These are phyloP conservation scores for Nebria ingens DNA, from an alignment of 1,140 invertebrate species.

Conservation along the genomic window DNA sequence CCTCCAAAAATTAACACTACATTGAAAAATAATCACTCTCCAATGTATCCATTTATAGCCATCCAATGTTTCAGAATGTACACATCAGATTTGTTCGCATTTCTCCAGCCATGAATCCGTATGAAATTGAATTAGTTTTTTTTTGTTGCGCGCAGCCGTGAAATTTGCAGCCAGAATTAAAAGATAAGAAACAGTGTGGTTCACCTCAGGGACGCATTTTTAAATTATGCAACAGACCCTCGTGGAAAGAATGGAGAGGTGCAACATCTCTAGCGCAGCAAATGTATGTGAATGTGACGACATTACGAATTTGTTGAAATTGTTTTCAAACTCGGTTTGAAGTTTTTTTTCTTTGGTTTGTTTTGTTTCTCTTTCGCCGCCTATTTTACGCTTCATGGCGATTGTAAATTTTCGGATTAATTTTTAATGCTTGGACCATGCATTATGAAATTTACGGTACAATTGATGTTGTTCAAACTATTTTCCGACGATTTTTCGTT, in stretches of 20 bases:
- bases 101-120: neutral
- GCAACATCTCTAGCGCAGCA: neutral
- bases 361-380: too few species aligned
- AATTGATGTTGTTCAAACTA: too few species aligned
- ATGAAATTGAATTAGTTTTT: slow-evolving; percentile 6
- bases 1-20: neutral
- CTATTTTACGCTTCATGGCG: too few species aligned
- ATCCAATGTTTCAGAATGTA: neutral
- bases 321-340: slow-evolving; percentile 2
- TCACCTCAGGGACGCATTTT: neutral
- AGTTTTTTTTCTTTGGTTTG: too few species aligned
- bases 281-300: neutral
- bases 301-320: neutral
- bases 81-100: neutral
- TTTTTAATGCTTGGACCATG: too few species aligned
- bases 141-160: neutral
- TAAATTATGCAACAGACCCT: slow-evolving; percentile 1
- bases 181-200: neutral
- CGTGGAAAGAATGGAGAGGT: too few species aligned
- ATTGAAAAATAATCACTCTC: neutral
- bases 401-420: too few species aligned
- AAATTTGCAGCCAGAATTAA: slow-evolving; percentile 4
- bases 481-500: too few species aligned
- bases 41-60: neutral
- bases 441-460: too few species aligned